Conservation (phyloP, 2,888 invertebrate species). For the Punctoribates punctum region DNA sequence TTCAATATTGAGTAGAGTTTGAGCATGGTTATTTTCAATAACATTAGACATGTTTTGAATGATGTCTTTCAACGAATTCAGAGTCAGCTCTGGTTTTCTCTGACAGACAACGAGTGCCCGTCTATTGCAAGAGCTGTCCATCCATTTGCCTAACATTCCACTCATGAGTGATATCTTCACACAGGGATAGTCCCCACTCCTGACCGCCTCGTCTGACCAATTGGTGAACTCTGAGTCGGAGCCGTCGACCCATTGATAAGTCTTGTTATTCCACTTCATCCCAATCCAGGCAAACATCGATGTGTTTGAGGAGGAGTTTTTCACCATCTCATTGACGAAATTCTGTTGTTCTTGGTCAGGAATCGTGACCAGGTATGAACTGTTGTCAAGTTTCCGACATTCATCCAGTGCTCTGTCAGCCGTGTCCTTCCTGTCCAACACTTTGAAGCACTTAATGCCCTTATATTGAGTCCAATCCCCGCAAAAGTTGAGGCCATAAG, state of each 20-base stretch:
- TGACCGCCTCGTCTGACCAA: neutral
- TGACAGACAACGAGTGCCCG: neutral
- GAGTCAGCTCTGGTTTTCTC: neutral
- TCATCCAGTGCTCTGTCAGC: neutral
- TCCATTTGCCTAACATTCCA: neutral
- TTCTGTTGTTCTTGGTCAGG: neutral
- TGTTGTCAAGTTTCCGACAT: neutral
- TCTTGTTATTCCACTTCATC: neutral
- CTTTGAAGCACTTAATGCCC: neutral
- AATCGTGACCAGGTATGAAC: neutral
- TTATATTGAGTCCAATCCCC: neutral
- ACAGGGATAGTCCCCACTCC: neutral
- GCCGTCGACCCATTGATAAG: neutral
- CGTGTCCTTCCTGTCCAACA: neutral
- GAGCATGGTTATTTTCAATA: neutral
- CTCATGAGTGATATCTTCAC: neutral
- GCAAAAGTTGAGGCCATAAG: neutral
- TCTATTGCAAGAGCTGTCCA: neutral
- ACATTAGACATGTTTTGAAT: neutral
- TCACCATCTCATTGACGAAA: too few relatives aligned
- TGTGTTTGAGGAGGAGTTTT: too few relatives aligned
- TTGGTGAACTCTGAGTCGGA: neutral
- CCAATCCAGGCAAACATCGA: too few relatives aligned
- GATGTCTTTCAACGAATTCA: neutral
- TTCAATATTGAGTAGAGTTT: too few relatives aligned